Percentiles rank a stretch among this genome's conserved stretches.
These are phyloP conservation scores for Acronicta psi DNA, from an alignment of 2,888 invertebrate genomes.

Conservation along the genomic window DNA sequence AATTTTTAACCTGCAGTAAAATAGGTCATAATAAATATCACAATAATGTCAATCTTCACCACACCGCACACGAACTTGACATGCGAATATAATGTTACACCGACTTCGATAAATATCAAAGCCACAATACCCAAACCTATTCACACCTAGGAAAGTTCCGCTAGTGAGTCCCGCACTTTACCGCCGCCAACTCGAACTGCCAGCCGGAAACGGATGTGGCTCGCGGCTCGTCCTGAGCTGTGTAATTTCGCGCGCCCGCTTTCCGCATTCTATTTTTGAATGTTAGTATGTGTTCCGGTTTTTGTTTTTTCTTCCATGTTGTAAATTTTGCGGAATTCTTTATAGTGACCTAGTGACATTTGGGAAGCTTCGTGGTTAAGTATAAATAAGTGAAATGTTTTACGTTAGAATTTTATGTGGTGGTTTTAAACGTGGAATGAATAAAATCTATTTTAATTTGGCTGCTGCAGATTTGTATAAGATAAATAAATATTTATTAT, in stretches of 20 bases:
- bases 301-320: conserved; percentile 30
- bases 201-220: conserved; percentile 69
- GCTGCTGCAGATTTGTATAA: conserved; percentile 7
- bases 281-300: conserved; percentile 58
- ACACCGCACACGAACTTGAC: not conserved
- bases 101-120: conserved; percentile 22
- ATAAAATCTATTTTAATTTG: conserved; percentile 14
- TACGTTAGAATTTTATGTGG: conserved; percentile 19
- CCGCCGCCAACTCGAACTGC: conserved; percentile 49
- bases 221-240: conserved; percentile 67
- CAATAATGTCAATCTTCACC: not conserved
- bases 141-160: conserved; percentile 29
- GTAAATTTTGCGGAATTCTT: conserved; percentile 36
- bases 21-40: not conserved
- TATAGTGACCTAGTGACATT: conserved; percentile 34
- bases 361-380: conserved; percentile 2
- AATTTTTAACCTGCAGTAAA: not conserved
- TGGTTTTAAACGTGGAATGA: conserved; percentile 9
- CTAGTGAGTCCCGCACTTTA: conserved; percentile 38
- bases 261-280: conserved; percentile 70
- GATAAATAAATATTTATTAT: not conserved
- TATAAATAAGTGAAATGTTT: conserved; percentile 11
- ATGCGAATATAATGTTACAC: conserved; percentile 5
- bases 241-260: conserved; percentile 72
- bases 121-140: conserved; percentile 13